Evolutionary conservation across 30 jellyfish, hydroid and myxozoan species (phyloP), one percentile per base, ranked within the genome.

Genomic region (Hydractinia symbiolongicarpus): DNA sequence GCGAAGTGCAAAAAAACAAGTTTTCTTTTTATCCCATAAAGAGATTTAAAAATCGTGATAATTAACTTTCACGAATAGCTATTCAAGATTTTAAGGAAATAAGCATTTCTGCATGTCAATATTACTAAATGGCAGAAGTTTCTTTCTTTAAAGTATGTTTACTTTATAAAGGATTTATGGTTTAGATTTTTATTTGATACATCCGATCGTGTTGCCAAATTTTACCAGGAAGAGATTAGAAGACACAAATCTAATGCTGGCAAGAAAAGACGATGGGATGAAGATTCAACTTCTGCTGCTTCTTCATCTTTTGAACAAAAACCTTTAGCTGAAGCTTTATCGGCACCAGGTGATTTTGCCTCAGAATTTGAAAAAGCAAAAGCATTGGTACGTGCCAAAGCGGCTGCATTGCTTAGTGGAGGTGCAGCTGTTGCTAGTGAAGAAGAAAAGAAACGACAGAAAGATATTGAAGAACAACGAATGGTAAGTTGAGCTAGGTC

Each of bases 361-460:
- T 81, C 84, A 54, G 97, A 90, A 76, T 90, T 90, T 82, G 91
- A 90, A 73, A 84, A 86, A 61, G 97, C 96, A 17, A 90, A 90
- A 55, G 97, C 97, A 52, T 58, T 86, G 77, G 81, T 86, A 13
- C 86, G 86, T 19, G 96, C 95, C 51, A 90, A 74, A 79, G 97
- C 97, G 9, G 94, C 96, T 17, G 90, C 67, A 55, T 84, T 90
- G 9, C 44, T 30, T 0, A 76, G 61, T 53, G 79, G 75, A 50
- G 82, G 86, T 2, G 50, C 64, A 44, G 30, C 72, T 16, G 40
- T 49, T 51, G 57, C 55, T 17, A n/a, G 6, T n/a, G 73, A 85
- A 55, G 87, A 69, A 40, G 95, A 79, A 14, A 51, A 15, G 40
- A 88, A 85, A 67, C 81, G 93, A 66, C 89, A 85, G 54, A 84